Percentiles rank a stretch among this genome's conserved stretches.
These are phyloP conservation scores for Heliconius himera DNA, from an alignment of 1,140 invertebrate species.

Conservation along the genomic window DNA sequence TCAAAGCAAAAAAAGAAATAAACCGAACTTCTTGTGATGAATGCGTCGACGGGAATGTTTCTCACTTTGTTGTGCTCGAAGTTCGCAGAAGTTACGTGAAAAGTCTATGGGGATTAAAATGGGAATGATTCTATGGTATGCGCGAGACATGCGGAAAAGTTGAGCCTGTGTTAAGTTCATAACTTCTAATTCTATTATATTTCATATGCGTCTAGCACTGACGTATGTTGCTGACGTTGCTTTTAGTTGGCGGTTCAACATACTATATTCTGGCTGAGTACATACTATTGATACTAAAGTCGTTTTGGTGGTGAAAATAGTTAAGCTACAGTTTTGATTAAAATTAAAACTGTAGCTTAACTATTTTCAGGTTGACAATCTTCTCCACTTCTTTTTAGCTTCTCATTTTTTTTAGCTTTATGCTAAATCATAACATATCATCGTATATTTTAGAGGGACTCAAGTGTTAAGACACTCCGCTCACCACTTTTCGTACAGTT, in stretches of 20 bases:
- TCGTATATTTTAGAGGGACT: no score
- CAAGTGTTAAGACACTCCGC: no score
- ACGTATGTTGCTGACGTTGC: neutral
- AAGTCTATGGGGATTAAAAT: constrained; percentile 43
- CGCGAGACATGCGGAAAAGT: constrained; percentile 1
- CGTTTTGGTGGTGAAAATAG: no score
- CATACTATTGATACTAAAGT: neutral
- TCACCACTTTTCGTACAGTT: no score
- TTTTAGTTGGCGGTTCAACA: neutral
- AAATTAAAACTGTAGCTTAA: no score
- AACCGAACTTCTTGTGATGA: constrained; percentile 30
- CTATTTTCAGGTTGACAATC: no score
- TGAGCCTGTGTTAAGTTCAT: neutral
- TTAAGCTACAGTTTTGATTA: no score
- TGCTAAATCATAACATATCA: no score
- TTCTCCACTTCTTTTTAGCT: no score
- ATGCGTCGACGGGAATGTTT: constrained; percentile 44
- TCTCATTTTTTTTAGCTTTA: no score
- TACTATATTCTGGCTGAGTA: neutral
- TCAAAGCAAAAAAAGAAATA: constrained; percentile 16
- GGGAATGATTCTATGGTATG: constrained; percentile 40
- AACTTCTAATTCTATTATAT: constrained; percentile 14
- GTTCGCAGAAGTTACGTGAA: constrained; percentile 27
- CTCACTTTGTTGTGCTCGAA: constrained; percentile 37
- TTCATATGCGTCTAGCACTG: neutral